Evolutionary conservation across 2,113 vertebrate genomes (phyloP).

Genomic region (Aplodontia rufa): DNA sequence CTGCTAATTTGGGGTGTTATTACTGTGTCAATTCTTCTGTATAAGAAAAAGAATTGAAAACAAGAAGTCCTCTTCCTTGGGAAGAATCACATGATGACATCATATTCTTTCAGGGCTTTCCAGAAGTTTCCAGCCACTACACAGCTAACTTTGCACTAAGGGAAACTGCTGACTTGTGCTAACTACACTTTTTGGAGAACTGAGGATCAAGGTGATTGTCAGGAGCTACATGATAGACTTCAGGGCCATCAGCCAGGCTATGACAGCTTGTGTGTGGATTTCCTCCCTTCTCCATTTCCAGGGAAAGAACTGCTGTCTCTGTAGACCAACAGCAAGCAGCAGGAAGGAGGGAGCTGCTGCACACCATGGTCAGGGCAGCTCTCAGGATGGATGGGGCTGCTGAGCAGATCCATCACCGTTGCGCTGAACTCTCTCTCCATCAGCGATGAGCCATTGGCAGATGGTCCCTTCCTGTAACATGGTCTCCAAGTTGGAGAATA

Average conservation of each 20-base stretch:
- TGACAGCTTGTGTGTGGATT: not conserved
- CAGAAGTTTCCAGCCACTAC: not conserved
- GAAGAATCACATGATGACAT: not conserved
- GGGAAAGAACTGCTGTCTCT: not conserved
- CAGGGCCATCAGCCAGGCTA: not conserved
- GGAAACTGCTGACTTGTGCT: not conserved
- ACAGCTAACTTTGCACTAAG: not conserved
- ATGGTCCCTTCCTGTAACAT: not conserved
- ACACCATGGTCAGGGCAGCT: not conserved
- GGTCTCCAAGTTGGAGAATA: conserved; percentile 10
- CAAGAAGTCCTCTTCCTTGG: not conserved
- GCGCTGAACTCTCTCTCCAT: conserved; percentile 49
- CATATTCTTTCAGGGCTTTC: not conserved
- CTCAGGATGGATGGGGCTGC: not conserved
- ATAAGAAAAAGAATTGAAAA: not conserved
- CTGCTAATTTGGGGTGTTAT: not conserved
- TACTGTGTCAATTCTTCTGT: not conserved
- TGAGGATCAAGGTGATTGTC: not conserved
- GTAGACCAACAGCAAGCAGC: not conserved
- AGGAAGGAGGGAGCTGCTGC: not conserved
- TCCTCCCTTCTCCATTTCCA: not conserved
- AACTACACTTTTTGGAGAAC: not conserved
- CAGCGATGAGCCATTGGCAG: conserved; percentile 24
- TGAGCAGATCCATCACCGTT: not conserved
- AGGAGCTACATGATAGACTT: not conserved